A percentile compares a stretch with the other conserved stretches of the same genome.
Conservation (phyloP, 2,113 vertebrate species). For the Cryptoleucopteryx plumbea region DNA sequence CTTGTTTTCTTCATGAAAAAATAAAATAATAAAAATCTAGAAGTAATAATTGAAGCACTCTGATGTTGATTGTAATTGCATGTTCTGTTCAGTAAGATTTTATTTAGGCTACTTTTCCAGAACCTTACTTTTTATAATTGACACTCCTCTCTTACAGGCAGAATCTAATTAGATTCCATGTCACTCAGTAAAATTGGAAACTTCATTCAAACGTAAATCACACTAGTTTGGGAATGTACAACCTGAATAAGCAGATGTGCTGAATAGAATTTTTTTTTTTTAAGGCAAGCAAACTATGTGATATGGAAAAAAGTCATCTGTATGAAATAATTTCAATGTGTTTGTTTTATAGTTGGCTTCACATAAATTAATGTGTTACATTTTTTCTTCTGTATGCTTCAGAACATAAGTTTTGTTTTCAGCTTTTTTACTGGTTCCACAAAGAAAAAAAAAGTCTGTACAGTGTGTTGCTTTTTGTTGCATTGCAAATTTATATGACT, state of each 20-base stretch:
- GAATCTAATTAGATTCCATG: constrained; percentile 58
- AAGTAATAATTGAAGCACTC: background rate
- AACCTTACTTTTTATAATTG: constrained; percentile 22
- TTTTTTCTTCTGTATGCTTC: background rate
- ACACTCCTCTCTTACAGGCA: constrained; percentile 15
- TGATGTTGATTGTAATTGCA: constrained; percentile 19
- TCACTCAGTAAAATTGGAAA: constrained; percentile 60
- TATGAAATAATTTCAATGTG: background rate
- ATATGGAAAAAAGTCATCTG: background rate
- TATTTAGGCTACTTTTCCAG: constrained; percentile 43
- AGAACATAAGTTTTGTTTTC: background rate
- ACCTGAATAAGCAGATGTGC: constrained; percentile 16
- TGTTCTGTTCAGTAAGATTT: constrained; percentile 11
- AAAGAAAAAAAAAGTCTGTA: background rate
- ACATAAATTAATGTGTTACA: background rate
- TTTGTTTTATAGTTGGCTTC: background rate
- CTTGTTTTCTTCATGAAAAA: background rate
- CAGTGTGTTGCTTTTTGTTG: background rate
- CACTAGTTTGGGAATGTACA: background rate
- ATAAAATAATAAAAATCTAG: background rate
- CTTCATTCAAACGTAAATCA: constrained; percentile 63
- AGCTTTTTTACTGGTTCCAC: background rate
- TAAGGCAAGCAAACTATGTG: background rate
- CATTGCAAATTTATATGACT: constrained; percentile 7
- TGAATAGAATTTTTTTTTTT: background rate